Conservation (phyloP, 2,888 invertebrate genomes). For the Apodemia duryi region DNA sequence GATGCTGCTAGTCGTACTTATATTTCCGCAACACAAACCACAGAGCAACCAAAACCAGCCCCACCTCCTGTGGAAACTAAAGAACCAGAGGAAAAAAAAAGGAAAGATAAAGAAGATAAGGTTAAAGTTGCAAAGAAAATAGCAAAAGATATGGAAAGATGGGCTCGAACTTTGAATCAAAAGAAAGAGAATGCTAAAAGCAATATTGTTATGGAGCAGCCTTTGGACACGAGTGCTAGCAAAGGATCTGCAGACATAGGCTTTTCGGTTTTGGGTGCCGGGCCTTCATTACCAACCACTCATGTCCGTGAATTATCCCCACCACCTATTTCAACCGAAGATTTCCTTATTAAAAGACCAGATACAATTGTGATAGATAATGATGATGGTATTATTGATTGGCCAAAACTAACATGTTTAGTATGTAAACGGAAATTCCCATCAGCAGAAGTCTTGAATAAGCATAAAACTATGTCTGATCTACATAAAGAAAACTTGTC, state of each 20-base stretch:
- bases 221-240: slow-evolving; percentile 67
- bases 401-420: slow-evolving; percentile 93
- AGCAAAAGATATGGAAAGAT: slow-evolving; percentile 91
- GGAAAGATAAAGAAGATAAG: slow-evolving; percentile 92
- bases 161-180: slow-evolving; percentile 98
- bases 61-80: slow-evolving; percentile 53
- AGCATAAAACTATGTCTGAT: slow-evolving; percentile 95
- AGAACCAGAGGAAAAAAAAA: slow-evolving; percentile 80
- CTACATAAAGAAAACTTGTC: slow-evolving; percentile 94
- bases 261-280: slow-evolving; percentile 92
- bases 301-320: slow-evolving; percentile 60
- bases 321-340: slow-evolving; percentile 50
- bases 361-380: slow-evolving; percentile 80
- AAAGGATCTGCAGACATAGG: slow-evolving; percentile 95
- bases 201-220: slow-evolving; percentile 68
- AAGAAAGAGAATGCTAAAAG: slow-evolving; percentile 87
- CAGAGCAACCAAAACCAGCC: slow-evolving; percentile 50
- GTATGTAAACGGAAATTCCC: slow-evolving; percentile 97
- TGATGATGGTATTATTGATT: slow-evolving; percentile 90
- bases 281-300: slow-evolving; percentile 50
- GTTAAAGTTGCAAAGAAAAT: slow-evolving; percentile 98
- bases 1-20: slow-evolving; percentile 86
- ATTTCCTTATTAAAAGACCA: slow-evolving; percentile 62
- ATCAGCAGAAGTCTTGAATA: slow-evolving; percentile 90
- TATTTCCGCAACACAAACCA: slow-evolving; percentile 63